Conservation (phyloP, 2,797 vertebrate genomes). For the Fistularia tabacaria region DNA sequence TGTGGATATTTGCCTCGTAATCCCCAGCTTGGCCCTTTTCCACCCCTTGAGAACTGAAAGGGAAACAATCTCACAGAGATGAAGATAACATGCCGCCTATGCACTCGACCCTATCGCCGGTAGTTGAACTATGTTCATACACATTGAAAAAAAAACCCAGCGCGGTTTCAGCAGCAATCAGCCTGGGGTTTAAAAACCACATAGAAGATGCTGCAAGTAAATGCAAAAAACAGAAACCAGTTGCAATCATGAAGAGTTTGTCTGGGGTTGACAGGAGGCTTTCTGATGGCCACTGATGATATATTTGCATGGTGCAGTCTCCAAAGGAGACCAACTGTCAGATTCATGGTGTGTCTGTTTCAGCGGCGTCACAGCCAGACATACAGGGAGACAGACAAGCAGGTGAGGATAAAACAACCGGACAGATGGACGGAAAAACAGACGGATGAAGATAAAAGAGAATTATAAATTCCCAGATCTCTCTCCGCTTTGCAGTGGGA, state of each 20-base stretch:
- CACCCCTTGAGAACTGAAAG: neutral
- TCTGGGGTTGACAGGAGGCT: slow-evolving; percentile 18
- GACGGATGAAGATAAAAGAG: too few species aligned
- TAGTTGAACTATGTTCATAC: neutral
- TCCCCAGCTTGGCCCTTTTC: slow-evolving; percentile 21
- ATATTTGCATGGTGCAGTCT: slow-evolving; percentile 42
- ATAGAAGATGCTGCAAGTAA: neutral
- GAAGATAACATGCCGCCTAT: slow-evolving; percentile 2
- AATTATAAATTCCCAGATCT: too few species aligned
- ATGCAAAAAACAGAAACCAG: neutral
- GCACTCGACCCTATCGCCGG: too few species aligned
- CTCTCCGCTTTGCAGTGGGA: too few species aligned
- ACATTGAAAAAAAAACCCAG: neutral
- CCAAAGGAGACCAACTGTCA: slow-evolving; percentile 32
- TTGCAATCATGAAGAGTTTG: slow-evolving; percentile 4
- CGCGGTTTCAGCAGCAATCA: too few species aligned
- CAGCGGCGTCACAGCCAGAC: slow-evolving; percentile 20
- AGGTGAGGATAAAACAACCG: too few species aligned
- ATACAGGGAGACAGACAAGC: slow-evolving; percentile 1
- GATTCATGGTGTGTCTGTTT: slow-evolving; percentile 28
- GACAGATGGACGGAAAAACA: too few species aligned
- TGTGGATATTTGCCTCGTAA: slow-evolving; percentile 35
- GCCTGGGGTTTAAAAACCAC: neutral
- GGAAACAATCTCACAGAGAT: slow-evolving; percentile 6
- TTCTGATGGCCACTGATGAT: slow-evolving; percentile 42